phyloP scores from a whole-genome alignment of 2,888 invertebrate species.

The Amblyteles armatorius region DNA sequence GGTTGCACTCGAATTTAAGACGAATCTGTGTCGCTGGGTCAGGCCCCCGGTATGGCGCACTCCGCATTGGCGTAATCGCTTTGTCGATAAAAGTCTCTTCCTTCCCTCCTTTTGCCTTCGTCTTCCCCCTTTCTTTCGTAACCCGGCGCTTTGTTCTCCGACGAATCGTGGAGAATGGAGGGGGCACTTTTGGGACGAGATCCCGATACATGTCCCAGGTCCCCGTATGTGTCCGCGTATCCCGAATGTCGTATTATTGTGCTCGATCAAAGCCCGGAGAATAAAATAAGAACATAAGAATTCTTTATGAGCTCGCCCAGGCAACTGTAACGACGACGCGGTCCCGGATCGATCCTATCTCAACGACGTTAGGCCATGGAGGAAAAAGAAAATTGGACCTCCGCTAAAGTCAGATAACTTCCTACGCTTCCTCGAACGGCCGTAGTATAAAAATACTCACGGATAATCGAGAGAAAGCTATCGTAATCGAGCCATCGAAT shows the following conservation, averaged over 20 bases:
- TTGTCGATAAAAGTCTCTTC: conserved; percentile 54
- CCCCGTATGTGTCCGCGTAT: not conserved
- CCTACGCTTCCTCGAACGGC: conserved; percentile 20
- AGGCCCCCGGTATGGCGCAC: conserved; percentile 46
- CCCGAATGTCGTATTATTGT: not conserved
- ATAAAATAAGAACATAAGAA: conserved; percentile 12
- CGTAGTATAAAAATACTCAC: conserved; percentile 12
- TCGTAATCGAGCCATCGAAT: conserved; percentile 64
- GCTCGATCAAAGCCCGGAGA: not conserved
- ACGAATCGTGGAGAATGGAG: conserved; percentile 12
- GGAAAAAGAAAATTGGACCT: conserved; percentile 61
- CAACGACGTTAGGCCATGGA: conserved; percentile 35
- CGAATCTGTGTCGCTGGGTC: conserved; percentile 73
- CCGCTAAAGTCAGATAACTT: conserved; percentile 52
- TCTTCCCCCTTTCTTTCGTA: not conserved
- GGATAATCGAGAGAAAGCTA: conserved; percentile 59
- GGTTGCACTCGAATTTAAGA: conserved; percentile 66
- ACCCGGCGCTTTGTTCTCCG: conserved; percentile 3
- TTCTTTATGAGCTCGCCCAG: conserved; percentile 30
- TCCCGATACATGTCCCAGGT: conserved; percentile 4
- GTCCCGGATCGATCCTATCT: conserved; percentile 29
- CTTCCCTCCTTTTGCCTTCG: not conserved
- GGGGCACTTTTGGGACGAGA: not conserved
- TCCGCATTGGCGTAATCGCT: conserved; percentile 64
- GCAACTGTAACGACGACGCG: conserved; percentile 51